Evolutionary conservation across 2,113 vertebrate genomes (phyloP), one percentile per base, ranked within the genome.

Genomic region (Spheniscus mendiculus): DNA sequence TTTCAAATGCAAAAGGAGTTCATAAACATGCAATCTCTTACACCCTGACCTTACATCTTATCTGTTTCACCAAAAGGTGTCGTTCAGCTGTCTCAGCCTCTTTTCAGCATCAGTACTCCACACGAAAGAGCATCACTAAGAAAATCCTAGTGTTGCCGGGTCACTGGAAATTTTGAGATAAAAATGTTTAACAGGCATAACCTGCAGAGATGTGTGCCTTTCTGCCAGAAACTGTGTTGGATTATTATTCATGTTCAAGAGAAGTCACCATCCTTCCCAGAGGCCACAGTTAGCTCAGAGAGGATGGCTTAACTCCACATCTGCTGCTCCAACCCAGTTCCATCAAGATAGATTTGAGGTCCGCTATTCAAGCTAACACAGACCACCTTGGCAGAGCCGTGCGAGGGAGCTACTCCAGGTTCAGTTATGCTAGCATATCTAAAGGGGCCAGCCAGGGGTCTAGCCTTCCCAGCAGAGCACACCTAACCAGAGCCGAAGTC

Each of bases 211-310:
- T 0, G 0, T 17, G 8, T 45, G 34, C 21, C 63, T 8, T 74
- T 87, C 45, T 71, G 9, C 32, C 34, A 87, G 53, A 66, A 94
- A 90, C 27, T 27, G 16, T 18, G 25, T 4, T 67, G 29, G 23
- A 52, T 79, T 69, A 83, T 42, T 71, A 61, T 16, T 49, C 25
- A 38, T 1, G 5, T 30, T 52, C 76, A 91, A 18, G 22, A 61
- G 61, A 55, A 52, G 34, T 40, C 40, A 90, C n/a, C 18, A 9
- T 34, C 61, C 30, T 77, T 89, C 74, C 62, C 32, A 47, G 40
- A 77, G 10, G 29, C 34, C 49, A 61, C 29, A 0, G 0, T 13
- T n/a, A 27, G 36, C 19, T 70, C 71, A 70, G 17, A 69, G 5
- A 38, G 21, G 27, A 40, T 0, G 3, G 53, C 27, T 86, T 92